These are phyloP conservation scores for Meteorus sp. DNA, from an alignment of 1,140 invertebrate genomes.

Conservation along the genomic window DNA sequence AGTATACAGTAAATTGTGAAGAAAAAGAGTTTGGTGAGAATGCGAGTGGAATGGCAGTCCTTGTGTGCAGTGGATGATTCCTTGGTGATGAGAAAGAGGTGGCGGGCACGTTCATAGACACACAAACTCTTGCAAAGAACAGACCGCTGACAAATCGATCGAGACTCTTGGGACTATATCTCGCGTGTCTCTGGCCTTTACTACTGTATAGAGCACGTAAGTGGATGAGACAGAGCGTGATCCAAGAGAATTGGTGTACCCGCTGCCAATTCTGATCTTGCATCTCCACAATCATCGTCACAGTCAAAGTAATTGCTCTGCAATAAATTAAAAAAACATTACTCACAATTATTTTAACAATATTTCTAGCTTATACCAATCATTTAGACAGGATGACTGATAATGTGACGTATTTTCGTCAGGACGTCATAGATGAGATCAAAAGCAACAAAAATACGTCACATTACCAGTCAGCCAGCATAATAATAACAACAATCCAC, in stretches of 20 bases:
- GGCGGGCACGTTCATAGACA: slow-evolving; percentile 19
- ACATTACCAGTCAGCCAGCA: too few species aligned
- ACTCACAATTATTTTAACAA: background rate
- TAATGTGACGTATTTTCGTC: too few species aligned
- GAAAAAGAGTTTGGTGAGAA: background rate
- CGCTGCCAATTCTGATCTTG: slow-evolving; percentile 58
- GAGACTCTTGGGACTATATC: slow-evolving; percentile 20
- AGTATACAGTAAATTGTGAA: too few species aligned
- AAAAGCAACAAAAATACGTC: too few species aligned
- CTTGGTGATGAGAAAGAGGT: slow-evolving; percentile 9
- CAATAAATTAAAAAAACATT: slow-evolving; percentile 25
- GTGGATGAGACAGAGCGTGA: slow-evolving; percentile 58
- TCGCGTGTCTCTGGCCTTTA: slow-evolving; percentile 25
- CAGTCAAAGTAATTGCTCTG: slow-evolving; percentile 62
- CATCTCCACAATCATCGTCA: slow-evolving; percentile 56
- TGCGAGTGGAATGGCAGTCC: background rate
- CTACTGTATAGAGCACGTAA: slow-evolving; percentile 60
- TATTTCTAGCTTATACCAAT: too few species aligned
- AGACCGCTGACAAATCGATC: slow-evolving; percentile 25
- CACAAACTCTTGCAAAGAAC: too few species aligned
- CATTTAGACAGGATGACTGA: background rate
- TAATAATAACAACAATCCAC: too few species aligned
- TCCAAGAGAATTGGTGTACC: slow-evolving; percentile 59
- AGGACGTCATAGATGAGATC: too few species aligned
- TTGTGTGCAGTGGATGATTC: slow-evolving; percentile 5